Percentiles rank a stretch among this genome's conserved stretches.
These are phyloP conservation scores for Acyrthosiphon pisum DNA, from an alignment of 1,140 invertebrate species.

Conservation along the genomic window DNA sequence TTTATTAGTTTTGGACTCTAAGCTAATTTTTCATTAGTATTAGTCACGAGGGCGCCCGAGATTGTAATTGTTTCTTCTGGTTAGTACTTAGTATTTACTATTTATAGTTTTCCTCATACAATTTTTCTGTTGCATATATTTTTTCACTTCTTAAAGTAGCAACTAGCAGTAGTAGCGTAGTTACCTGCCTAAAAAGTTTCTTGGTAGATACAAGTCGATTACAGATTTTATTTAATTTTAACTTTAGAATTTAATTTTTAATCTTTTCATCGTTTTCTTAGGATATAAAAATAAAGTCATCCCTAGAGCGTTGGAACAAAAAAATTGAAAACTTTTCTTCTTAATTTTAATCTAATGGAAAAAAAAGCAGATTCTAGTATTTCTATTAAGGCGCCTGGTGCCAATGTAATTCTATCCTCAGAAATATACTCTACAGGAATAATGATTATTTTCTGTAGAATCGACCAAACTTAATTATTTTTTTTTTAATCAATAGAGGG, in stretches of 20 bases:
- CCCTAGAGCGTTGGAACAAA: neutral
- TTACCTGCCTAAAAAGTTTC: neutral
- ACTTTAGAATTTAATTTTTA: neutral
- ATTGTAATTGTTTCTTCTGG: neutral
- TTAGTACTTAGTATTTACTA: neutral
- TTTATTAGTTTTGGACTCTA: neutral
- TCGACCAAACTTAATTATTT: no score
- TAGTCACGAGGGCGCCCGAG: no score
- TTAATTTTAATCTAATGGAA: neutral
- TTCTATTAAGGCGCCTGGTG: neutral
- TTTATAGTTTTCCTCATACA: neutral
- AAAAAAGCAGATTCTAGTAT: neutral
- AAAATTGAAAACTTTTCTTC: neutral
- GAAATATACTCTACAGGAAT: no score
- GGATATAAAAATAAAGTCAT: neutral
- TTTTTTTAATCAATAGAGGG: no score
- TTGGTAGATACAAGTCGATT: neutral
- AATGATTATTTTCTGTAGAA: no score
- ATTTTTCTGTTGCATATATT: neutral
- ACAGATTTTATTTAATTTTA: neutral
- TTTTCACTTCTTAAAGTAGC: neutral
- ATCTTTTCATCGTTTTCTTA: constrained; percentile 1
- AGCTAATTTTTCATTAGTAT: neutral
- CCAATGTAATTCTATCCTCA: no score
- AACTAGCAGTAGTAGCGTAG: neutral